These are phyloP conservation scores for Heterotilapia buettikoferi DNA, from an alignment of 2,113 vertebrate genomes.

Conservation along the genomic window DNA sequence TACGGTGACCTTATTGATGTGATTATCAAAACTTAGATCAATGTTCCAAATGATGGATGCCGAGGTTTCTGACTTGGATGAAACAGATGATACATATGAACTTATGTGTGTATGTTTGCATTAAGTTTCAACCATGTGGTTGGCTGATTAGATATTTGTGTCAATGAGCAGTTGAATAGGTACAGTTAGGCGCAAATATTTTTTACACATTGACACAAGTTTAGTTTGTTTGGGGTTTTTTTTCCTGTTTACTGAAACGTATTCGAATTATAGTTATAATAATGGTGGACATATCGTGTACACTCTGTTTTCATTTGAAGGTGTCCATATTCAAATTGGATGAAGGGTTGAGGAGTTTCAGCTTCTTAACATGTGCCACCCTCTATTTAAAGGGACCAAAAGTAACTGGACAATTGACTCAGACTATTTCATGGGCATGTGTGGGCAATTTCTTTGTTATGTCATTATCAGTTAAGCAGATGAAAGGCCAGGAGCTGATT, in stretches of 20 bases:
- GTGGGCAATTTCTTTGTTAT: too few relatives aligned
- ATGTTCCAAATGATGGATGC: neutral
- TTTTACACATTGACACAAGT: neutral
- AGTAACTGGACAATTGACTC: too few relatives aligned
- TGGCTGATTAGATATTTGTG: neutral
- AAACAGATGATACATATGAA: neutral
- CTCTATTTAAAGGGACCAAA: neutral
- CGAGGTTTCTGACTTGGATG: neutral
- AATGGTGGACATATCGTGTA: too few relatives aligned
- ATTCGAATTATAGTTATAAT: too few relatives aligned
- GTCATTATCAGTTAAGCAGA: too few relatives aligned
- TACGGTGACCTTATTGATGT: neutral
- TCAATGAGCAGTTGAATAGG: neutral
- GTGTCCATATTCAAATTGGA: too few relatives aligned
- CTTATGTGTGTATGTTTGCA: neutral
- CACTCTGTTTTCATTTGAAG: too few relatives aligned
- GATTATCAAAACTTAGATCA: neutral
- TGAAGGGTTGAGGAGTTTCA: too few relatives aligned
- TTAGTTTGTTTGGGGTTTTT: accelerated
- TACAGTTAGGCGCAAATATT: neutral
- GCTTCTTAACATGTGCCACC: too few relatives aligned
- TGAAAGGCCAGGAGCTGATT: neutral
- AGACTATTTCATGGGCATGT: too few relatives aligned
- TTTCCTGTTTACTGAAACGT: neutral
- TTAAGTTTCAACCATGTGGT: neutral